These are phyloP conservation scores for Cladorhizidae sp. DNA, from an alignment of 37 sponge, comb jelly and placozoan genomes.

Conservation along the genomic window DNA sequence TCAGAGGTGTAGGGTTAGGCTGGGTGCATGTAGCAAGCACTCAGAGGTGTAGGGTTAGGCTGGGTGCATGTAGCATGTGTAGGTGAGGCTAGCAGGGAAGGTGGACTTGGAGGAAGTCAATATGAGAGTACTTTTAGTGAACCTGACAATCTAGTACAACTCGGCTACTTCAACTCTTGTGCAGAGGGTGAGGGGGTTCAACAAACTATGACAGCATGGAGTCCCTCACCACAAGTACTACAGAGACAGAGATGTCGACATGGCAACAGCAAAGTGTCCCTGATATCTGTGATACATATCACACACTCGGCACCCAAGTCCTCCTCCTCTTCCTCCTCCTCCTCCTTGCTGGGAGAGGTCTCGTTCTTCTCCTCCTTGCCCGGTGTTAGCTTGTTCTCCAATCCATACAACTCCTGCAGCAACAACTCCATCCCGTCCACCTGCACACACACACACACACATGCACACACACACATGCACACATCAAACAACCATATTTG, in stretches of 20 bases:
- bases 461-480: not conserved
- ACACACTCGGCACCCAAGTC: slow-evolving; percentile 85
- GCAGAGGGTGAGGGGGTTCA: no score
- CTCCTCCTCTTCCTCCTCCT: slow-evolving; percentile 56
- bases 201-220: no score
- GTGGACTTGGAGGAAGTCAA: no score
- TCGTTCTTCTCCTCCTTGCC: not conserved
- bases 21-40: no score
- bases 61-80: no score
- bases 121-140: not conserved
- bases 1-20: no score
- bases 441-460: slow-evolving; percentile 26
- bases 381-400: slow-evolving; percentile 76
- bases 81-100: no score
- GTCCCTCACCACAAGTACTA: slow-evolving; percentile 66
- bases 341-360: not conserved
- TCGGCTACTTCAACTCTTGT: no score
- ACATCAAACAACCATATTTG: not conserved
- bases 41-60: no score
- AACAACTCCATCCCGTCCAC: slow-evolving; percentile 70
- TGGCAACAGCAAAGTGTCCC: slow-evolving; percentile 83
- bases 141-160: not conserved
- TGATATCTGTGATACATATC: slow-evolving; percentile 74
- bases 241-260: slow-evolving; percentile 90
- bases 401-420: slow-evolving; percentile 90